Percentiles rank a stretch among this genome's conserved stretches.
Evolutionary conservation across 2,797 vertebrate genomes (phyloP).

Genomic region (Psittacula derbiana): DNA sequence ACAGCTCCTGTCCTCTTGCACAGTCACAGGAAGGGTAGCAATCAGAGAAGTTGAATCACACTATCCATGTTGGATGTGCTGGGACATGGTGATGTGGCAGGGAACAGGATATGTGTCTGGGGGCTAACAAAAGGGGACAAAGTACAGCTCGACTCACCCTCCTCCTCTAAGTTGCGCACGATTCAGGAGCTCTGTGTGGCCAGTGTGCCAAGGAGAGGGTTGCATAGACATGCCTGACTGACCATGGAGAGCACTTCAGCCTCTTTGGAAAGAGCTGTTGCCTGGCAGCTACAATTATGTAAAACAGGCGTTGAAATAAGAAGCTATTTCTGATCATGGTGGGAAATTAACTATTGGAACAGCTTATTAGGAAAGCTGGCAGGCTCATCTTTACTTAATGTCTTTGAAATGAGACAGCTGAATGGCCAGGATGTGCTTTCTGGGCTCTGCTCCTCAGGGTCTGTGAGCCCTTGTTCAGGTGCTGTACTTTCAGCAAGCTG

Average conservation of each 20-base stretch:
- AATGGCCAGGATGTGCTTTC: background rate
- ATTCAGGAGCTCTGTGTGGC: background rate
- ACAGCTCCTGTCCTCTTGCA: background rate
- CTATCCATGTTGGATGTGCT: background rate
- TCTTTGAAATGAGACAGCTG: background rate
- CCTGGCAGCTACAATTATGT: constrained; percentile 48
- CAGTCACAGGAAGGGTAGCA: background rate
- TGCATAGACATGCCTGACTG: background rate
- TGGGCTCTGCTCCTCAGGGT: background rate
- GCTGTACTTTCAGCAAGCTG: background rate
- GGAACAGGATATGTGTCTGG: background rate
- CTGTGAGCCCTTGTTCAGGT: background rate
- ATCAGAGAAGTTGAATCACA: background rate
- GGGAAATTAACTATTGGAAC: constrained; percentile 59
- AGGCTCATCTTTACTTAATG: background rate
- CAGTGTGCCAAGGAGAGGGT: background rate
- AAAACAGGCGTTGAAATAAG: constrained; percentile 54
- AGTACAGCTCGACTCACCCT: background rate
- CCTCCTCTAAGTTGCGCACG: background rate
- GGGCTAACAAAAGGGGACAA: background rate
- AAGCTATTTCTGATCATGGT: constrained; percentile 43
- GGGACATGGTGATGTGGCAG: background rate
- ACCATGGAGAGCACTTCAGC: constrained; percentile 23
- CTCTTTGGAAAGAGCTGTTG: constrained; percentile 36
- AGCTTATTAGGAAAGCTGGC: constrained; percentile 45